Percentiles rank a stretch among this genome's conserved stretches.
Evolutionary conservation across 2,888 invertebrate species (phyloP).

Genomic region (Drosophila cognata): DNA sequence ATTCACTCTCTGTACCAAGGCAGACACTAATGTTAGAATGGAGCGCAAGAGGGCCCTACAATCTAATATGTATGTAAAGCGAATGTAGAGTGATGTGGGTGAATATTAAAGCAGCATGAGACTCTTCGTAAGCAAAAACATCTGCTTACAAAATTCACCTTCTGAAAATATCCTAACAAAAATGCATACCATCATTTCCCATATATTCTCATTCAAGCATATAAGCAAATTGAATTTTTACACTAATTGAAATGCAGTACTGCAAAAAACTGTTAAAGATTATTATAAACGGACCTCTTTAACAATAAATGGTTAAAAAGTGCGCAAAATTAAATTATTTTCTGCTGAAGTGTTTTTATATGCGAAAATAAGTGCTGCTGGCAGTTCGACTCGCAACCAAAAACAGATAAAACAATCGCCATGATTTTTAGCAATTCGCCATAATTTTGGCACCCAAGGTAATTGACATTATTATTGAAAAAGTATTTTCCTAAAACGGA

Average conservation of each 20-base stretch:
- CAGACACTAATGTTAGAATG: neutral
- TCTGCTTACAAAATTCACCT: neutral
- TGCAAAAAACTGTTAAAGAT: neutral
- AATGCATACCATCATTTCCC: neutral
- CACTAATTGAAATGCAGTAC: neutral
- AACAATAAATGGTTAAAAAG: neutral
- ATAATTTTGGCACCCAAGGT: no score
- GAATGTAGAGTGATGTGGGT: neutral
- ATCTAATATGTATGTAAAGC: constrained; percentile 14
- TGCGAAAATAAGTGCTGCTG: neutral
- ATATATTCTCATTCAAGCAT: neutral
- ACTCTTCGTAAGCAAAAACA: neutral
- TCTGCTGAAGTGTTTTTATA: neutral
- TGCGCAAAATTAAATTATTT: neutral
- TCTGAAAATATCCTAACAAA: neutral
- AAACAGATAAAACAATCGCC: no score
- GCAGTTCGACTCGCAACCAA: neutral
- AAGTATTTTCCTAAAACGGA: no score
- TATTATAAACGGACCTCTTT: neutral
- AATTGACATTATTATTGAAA: no score
- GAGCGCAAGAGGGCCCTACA: neutral
- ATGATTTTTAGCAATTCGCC: no score
- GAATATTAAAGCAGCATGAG: neutral
- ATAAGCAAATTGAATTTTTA: neutral
- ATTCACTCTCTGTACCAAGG: constrained; percentile 2